Base-by-base conservation (phyloP, 2,888 invertebrate species). In the Cenopis cana region DNA sequence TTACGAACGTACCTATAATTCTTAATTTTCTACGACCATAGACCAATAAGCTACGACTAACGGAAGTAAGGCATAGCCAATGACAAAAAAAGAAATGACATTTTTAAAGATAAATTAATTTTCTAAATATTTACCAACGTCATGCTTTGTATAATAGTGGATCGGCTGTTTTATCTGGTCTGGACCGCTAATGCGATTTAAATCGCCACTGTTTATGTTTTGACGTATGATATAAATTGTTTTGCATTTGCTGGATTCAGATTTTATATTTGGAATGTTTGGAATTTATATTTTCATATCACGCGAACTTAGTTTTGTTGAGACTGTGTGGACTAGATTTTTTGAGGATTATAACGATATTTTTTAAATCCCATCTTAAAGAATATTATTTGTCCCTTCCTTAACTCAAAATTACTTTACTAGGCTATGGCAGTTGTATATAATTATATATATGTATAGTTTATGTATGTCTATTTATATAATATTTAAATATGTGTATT, bases 181-280 rank as follows among this genome's bases (percentile, higher is more conserved):
- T 49, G 54, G 41, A 41, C 46, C 68, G 67, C 66, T 71, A 73
- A 74, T 73, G 78, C 72, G 78, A 81, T 78, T 79, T 77, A 82
- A 83, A 83, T 81, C 77, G 80, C 76, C 75, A 73, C 74, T 74
- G 82, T 83, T 81, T 79, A 80, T 77, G 76, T 69, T 73, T 73
- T 66, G 74, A 76, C 73, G 76, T 74, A 74, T 72, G 70, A 56
- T 77, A 65, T 74, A 74, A 77, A 75, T 78, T 73, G 74, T 68
- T 41, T 73, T 67, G 49, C 62, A 67, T 70, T 71, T 61, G 55
- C 61, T 29, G 49, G 66, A 66, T 66, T 66, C 54, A 61, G 61
- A 60, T 55, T 60, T 60, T 71, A 67, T 61, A 56, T 67, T 66
- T 60, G 61, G 66, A 67, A 61, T 65, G 55, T 56, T 55, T 71